Evolutionary conservation across 2,797 vertebrate species (phyloP).

Genomic region (Lithobates sylvaticus): DNA sequence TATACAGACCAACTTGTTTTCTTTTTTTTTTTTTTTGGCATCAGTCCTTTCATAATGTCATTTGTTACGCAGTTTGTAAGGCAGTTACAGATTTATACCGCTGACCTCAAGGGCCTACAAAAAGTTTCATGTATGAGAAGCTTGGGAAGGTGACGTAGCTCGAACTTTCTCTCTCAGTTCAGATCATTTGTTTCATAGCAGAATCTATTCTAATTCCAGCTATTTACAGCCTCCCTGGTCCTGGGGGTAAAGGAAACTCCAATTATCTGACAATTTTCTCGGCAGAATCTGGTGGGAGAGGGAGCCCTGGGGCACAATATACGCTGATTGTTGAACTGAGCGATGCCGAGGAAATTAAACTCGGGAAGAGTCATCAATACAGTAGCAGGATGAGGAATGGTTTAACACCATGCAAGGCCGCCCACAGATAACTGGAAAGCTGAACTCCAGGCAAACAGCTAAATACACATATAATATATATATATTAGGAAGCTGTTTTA

Average conservation of each 20-base stretch:
- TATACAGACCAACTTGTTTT: too few species aligned
- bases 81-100: too few species aligned
- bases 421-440: too few species aligned
- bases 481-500: too few species aligned
- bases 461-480: too few species aligned
- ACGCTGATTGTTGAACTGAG: conserved; percentile 1
- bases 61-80: too few species aligned
- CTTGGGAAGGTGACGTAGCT: too few species aligned
- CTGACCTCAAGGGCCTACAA: too few species aligned
- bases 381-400: not conserved
- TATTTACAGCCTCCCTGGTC: conserved; percentile 12
- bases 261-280: conserved; percentile 31
- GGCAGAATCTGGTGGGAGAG: conserved; percentile 22
- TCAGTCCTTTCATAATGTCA: too few species aligned
- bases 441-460: too few species aligned
- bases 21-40: too few species aligned
- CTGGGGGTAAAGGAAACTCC: conserved; percentile 8
- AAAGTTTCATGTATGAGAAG: conserved; percentile 1
- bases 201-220: conserved; percentile 12
- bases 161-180: not conserved
- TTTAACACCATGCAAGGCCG: not conserved
- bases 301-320: not conserved
- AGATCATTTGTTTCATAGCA: not conserved
- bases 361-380: not conserved
- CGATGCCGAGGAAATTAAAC: conserved; percentile 20